Conservation (phyloP, 2,113 vertebrate genomes). For the Ictalurus furcatus region DNA sequence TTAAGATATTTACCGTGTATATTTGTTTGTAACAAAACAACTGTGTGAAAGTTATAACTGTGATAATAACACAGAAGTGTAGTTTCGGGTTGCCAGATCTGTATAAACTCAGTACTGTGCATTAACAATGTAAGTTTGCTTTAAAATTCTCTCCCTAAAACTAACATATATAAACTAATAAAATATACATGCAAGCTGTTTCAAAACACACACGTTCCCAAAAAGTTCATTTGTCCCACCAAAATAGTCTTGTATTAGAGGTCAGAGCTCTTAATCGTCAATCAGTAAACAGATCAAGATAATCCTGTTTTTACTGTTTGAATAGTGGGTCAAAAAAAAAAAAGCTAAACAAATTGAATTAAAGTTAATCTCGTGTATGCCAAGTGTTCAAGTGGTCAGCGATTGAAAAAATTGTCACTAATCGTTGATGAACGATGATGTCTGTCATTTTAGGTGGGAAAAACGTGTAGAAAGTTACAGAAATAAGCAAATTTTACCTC, state of each 20-base stretch:
- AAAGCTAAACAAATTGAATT: neutral
- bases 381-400: neutral
- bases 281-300: neutral
- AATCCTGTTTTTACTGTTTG: neutral
- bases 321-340: neutral
- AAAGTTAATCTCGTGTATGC: neutral
- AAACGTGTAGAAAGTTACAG: neutral
- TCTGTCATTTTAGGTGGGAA: neutral
- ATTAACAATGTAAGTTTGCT: neutral
- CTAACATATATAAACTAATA: too few relatives aligned
- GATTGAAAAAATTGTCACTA: neutral
- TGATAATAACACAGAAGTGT: neutral
- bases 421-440: too few relatives aligned
- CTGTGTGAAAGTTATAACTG: neutral
- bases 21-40: too few relatives aligned
- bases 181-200: neutral
- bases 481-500: neutral
- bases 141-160: neutral
- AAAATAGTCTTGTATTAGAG: neutral
- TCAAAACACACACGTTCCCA: neutral
- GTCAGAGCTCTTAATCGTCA: neutral
- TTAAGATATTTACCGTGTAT: neutral
- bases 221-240: neutral
- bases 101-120: neutral
- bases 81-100: neutral